Base-by-base conservation (phyloP, 2,888 invertebrate species). In the Drosophila histrio region DNA sequence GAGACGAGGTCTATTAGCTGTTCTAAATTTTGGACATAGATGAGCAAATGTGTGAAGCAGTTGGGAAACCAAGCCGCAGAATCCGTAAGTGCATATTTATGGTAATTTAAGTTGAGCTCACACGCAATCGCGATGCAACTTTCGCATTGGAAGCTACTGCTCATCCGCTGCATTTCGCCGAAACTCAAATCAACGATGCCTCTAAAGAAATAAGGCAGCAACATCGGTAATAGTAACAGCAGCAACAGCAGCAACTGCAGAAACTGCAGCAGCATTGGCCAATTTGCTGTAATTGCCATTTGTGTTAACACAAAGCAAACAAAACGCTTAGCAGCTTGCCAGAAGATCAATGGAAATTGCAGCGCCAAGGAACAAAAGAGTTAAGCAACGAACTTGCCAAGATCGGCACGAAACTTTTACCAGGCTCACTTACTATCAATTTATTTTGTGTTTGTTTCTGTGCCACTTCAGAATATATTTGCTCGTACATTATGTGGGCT, bases 221-320 rank as follows among this genome's bases (percentile, higher is more conserved):
- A 26, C 19, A 19, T 24, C 46, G n/a, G n/a, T n/a, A n/a, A n/a
- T n/a, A 56, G 39, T 34, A 19, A 54, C 65, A 39, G 38, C 52
- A 36, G 53, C 22, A 36, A 43, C 60, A 47, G 50, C 15, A 36
- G 17, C 36, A 62, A 22, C 53, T 46, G 52, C 56, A 41, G 39
- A 64, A 32, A 39, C 53, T 59, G 34, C 57, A 60, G 68, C 59
- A 46, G 52, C 65, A 56, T 53, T 74, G 13, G 71, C 57, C 82
- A 85, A 85, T 82, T 85, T 69, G 64, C 72, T 64, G 64, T 87
- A 80, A 87, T 85, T 85, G 79, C 71, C 77, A 73, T 80, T 87
- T 87, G 71, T 79, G 85, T 82, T 79, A 87, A 79, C 87, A 82
- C 68, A 76, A 77, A 64, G 67, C 72, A 85, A 82, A 87, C 80